Evolutionary conservation across 1,140 invertebrate genomes (phyloP).

Genomic region (Bathynomus jamesi): DNA sequence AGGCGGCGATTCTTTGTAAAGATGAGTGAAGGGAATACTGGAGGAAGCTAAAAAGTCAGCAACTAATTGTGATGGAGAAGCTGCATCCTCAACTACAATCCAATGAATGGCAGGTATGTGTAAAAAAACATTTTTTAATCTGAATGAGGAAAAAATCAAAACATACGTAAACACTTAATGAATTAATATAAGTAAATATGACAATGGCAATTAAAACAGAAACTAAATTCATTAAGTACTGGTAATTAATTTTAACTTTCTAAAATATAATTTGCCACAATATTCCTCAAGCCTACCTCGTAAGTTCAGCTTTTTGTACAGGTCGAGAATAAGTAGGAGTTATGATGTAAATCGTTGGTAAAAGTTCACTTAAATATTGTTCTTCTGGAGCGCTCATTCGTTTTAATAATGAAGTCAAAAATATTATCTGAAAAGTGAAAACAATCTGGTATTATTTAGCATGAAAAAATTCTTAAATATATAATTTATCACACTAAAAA

Average conservation of each 20-base stretch:
- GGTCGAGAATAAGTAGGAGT: conserved; percentile 84
- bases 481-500: too few species aligned
- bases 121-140: conserved; percentile 80
- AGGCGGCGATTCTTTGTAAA: conserved; percentile 62
- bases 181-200: background rate
- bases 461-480: too few species aligned
- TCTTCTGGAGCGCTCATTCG: background rate
- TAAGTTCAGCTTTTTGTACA: conserved; percentile 91
- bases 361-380: conserved; percentile 7
- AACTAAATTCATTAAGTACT: background rate
- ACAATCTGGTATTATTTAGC: too few species aligned
- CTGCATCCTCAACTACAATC: conserved; percentile 88
- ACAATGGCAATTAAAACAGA: background rate
- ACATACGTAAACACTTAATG: background rate
- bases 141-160: background rate
- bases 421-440: background rate
- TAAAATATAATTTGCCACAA: background rate
- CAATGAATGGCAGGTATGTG: conserved; percentile 86
- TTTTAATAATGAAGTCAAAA: background rate
- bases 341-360: conserved; percentile 67
- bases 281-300: conserved; percentile 49
- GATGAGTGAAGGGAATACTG: conserved; percentile 65
- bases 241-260: background rate
- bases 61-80: conserved; percentile 67
- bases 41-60: conserved; percentile 66